Evolutionary conservation across 2,797 vertebrate species (phyloP).

Genomic region (Eulemur coronatus): DNA sequence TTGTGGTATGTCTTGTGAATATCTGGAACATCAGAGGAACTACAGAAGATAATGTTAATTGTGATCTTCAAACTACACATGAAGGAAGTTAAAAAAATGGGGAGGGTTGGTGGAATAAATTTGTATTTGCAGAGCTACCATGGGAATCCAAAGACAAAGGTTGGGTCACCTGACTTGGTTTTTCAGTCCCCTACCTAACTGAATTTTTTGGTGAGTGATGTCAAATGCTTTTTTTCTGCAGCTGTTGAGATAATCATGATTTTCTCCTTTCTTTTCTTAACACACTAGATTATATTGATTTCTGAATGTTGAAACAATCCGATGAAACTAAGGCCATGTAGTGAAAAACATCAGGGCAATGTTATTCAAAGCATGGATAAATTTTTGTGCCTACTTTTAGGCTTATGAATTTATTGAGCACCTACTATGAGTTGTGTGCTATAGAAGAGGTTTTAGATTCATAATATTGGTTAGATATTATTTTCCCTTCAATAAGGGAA

Average conservation of each 20-base stretch:
- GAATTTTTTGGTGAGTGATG: not conserved
- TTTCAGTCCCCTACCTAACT: not conserved
- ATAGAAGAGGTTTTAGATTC: not conserved
- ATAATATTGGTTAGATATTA: not conserved
- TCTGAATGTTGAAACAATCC: not conserved
- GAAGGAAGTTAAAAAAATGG: not conserved
- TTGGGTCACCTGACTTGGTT: not conserved
- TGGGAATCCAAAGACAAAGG: not conserved
- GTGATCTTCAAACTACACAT: not conserved
- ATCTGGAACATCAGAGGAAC: constrained; percentile 11
- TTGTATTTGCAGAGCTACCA: not conserved
- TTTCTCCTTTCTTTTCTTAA: too few species aligned
- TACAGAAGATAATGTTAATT: constrained; percentile 14
- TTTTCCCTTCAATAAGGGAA: not conserved
- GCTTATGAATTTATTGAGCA: not conserved
- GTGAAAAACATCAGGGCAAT: not conserved
- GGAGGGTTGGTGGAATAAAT: not conserved
- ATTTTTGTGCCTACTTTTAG: not conserved
- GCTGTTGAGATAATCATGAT: too few species aligned
- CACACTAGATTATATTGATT: too few species aligned
- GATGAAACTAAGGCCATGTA: not conserved
- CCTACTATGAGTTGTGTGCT: not conserved
- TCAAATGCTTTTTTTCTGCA: too few species aligned
- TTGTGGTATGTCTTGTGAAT: constrained; percentile 61
- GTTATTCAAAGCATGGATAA: not conserved